Evolutionary conservation across 2,888 invertebrate genomes (phyloP).

Genomic region (Apantesis nais): DNA sequence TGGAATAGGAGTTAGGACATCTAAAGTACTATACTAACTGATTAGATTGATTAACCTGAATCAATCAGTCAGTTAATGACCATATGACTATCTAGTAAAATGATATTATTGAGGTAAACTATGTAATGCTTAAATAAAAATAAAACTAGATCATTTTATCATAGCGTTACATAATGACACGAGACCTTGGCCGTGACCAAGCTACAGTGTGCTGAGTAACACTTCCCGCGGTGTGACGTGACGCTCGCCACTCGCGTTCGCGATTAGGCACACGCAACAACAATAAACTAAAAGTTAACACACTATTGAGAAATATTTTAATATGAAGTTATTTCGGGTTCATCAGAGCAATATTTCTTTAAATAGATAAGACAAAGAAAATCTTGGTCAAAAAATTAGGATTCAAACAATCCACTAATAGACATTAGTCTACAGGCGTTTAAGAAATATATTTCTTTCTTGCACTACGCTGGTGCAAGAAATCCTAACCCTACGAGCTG

Average conservation of each 20-base stretch:
- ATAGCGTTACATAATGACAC: slow-evolving; percentile 72
- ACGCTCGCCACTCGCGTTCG: slow-evolving; percentile 55
- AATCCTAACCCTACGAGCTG: background rate
- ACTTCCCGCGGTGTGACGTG: slow-evolving; percentile 72
- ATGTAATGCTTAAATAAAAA: slow-evolving; percentile 46
- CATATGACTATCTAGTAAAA: background rate
- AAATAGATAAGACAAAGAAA: background rate
- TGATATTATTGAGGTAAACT: slow-evolving; percentile 13
- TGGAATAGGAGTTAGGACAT: too few relatives aligned
- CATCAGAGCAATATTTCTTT: background rate
- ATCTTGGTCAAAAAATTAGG: background rate
- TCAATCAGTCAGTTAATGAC: background rate
- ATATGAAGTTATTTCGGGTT: slow-evolving; percentile 15
- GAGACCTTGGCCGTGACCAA: slow-evolving; percentile 84
- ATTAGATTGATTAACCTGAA: background rate
- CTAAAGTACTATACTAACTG: too few relatives aligned
- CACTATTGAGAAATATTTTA: slow-evolving; percentile 35
- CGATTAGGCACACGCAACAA: slow-evolving; percentile 64
- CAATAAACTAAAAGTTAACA: slow-evolving; percentile 51
- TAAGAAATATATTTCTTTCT: background rate
- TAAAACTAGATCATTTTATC: slow-evolving; percentile 62
- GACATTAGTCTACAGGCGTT: background rate
- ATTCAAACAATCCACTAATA: background rate
- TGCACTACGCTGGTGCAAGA: background rate
- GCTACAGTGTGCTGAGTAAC: slow-evolving; percentile 57